A percentile compares a stretch with the other conserved stretches of the same genome.
These are phyloP conservation scores for Limnephilus rhombicus DNA, from an alignment of 2,888 invertebrate species.

Conservation along the genomic window DNA sequence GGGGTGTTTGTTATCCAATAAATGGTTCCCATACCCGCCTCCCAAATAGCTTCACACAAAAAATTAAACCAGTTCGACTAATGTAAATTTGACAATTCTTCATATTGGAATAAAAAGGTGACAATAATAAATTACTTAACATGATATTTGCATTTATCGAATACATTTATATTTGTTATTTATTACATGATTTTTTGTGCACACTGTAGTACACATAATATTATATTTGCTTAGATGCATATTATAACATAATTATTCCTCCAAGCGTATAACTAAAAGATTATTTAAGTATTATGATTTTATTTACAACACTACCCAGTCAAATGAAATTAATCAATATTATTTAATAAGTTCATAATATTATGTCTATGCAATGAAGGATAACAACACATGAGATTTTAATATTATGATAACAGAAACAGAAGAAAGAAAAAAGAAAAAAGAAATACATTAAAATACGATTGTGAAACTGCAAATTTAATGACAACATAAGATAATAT, in stretches of 20 bases:
- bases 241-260: not conserved
- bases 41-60: not conserved
- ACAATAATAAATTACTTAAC: not conserved
- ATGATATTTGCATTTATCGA: not conserved
- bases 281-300: not conserved
- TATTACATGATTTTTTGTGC: not conserved
- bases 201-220: not conserved
- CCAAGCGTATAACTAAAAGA: not conserved
- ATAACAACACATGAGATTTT: not conserved
- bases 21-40: too few species aligned
- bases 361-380: not conserved
- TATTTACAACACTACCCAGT: not conserved
- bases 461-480: not conserved
- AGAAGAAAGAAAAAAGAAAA: not conserved
- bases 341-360: not conserved
- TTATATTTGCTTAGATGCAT: not conserved
- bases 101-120: not conserved
- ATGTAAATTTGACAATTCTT: not conserved
- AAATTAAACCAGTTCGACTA: not conserved
- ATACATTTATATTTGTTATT: not conserved
- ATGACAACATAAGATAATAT: not conserved
- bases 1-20: too few species aligned
- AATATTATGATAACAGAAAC: constrained; percentile 1
- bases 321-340: not conserved
- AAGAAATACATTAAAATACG: not conserved